phyloP scores from a whole-genome alignment of 53 echinoderm and acorn worm species.

The Paracentrotus lividus region DNA sequence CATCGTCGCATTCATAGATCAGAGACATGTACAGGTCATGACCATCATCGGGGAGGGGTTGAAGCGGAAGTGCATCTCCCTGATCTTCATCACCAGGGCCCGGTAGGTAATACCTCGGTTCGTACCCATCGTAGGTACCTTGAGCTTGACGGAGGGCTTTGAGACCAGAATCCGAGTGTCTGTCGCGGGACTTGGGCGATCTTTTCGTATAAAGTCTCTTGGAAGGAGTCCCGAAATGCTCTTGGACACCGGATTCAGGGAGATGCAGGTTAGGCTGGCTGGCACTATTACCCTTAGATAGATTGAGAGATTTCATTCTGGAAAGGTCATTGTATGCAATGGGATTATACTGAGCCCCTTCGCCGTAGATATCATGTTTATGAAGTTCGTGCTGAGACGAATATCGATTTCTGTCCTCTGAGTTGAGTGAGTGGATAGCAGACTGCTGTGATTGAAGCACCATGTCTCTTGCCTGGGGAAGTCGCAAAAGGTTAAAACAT shows the following conservation, averaged over 20 bases:
- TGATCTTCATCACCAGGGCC: background rate
- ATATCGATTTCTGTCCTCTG: background rate
- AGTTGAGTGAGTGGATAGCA: constrained; percentile 1
- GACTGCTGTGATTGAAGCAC: background rate
- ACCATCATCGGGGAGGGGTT: background rate
- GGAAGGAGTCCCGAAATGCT: too few relatives aligned
- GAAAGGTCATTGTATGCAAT: background rate
- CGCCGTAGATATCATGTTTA: background rate
- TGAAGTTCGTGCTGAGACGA: background rate
- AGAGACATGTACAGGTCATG: background rate
- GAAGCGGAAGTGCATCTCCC: background rate
- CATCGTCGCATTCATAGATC: background rate
- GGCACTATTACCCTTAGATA: background rate
- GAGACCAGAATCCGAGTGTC: background rate
- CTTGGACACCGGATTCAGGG: too few relatives aligned
- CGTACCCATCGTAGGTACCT: background rate
- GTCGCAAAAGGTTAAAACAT: background rate
- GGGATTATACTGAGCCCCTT: constrained; percentile 2
- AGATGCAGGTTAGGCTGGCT: constrained; percentile 13
- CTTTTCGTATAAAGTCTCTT: background rate
- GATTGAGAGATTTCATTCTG: background rate
- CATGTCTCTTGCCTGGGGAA: background rate
- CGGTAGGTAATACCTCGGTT: background rate
- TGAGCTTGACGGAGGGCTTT: background rate
- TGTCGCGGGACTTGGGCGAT: too few relatives aligned